Base-by-base conservation (phyloP, 2,888 invertebrate species). In the Morpho helenor region DNA sequence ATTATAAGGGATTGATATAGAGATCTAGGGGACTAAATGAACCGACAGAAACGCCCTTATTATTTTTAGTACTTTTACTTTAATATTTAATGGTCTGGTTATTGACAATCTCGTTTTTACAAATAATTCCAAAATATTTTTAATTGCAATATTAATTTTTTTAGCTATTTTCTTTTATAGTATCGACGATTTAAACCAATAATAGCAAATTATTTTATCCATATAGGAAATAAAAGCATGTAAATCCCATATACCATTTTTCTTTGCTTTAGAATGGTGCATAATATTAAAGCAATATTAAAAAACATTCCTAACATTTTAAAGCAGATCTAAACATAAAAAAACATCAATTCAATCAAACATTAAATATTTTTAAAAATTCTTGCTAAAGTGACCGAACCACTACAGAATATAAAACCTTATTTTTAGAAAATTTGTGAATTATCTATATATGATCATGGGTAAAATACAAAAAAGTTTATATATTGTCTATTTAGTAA, bases 21-120 rank as follows among this genome's bases (percentile, higher is more conserved):
- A 66, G 66, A 66, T 66, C 66, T 57, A 62, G 59, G 53, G 55
- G 44, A 57, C 46, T 57, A 60, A 50, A 9, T 54, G 50, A 61
- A 58, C 40, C 44, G 5, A 31, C 5, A 31, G 31, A 31, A 31
- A 31, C 5, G 5, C 3, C 4, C 31, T 31, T 31, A 31, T 31
- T 31, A 3, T 31, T 31, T 31, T 31, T 5, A 5, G 31, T 5
- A 31, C 16, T 16, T 16, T 16, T 16, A 16, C 16, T 16, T 16
- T 16, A 16, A 16, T 16, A 31, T 5, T 5, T 31, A 31, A 59
- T 59, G 58, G 62, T 64, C 53, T 53, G 48, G 52, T 5, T 22
- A 53, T 58, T 56, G 22, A 47, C 39, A 41, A 53, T 7, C 39
- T 42, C 7, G 3, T 31, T 3, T 31, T 5, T 2, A 31, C 31